Evolutionary conservation across 2,113 vertebrate genomes (phyloP), one percentile per base, ranked within the genome.

Genomic region (Coreoperca whiteheadi): DNA sequence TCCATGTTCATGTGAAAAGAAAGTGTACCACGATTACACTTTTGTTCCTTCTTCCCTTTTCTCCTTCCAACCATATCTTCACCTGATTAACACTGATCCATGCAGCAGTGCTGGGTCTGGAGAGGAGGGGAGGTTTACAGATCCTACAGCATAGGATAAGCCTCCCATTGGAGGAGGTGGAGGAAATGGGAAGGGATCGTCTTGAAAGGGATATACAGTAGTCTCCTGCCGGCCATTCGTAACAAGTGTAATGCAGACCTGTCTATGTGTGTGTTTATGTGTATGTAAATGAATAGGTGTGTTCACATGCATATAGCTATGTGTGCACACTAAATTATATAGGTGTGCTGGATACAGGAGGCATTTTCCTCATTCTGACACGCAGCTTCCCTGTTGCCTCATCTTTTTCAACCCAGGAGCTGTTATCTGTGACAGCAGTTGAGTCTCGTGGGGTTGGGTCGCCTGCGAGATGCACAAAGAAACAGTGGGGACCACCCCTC

Each of bases 41-140:
- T 41, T 16, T 82, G 41, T 30, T 71, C 68, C 64, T 76, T 16
- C 16, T 39, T 67, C 71, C 69, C 39, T 51, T 60, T 60, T 57
- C 61, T 81, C 48, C 63, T 77, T 79, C 65, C 56, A 34, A 79
- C 43, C 67, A 41, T 74, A 74, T 77, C 63, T 82, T 82, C 25
- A 67, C 66, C 81, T 80, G 82, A 82, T 84, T 87, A 69, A 78
- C 73, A 78, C 74, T 87, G 81, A 88, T 90, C 83, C 77, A 50
- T 39, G 69, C 78, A 67, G 80, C 71, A 63, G 78, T 61, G 76
- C 64, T 88, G 86, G 65, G 84, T 74, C 25, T 28, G 75, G 54
- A 73, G 71, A 80, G 34, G 9, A 77, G 61, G 57, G 70, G 34
- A 82, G 72, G 73, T 83, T 86, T 74, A 72, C 67, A 90, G 53